These are phyloP conservation scores for Bungarus multicinctus DNA, from an alignment of 2,113 vertebrate genomes.

Conservation along the genomic window DNA sequence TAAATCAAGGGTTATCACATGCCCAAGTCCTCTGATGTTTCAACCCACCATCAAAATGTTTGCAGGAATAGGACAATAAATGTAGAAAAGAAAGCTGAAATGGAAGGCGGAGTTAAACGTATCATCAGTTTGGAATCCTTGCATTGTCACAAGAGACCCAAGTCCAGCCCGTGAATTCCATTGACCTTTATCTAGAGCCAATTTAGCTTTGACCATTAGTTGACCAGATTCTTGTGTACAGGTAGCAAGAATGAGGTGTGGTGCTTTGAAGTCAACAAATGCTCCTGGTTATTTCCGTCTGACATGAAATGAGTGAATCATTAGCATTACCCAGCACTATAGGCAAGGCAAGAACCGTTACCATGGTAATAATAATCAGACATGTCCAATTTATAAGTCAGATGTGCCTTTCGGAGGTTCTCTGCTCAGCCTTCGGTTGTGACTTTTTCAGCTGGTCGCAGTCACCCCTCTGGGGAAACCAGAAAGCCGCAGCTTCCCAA, in stretches of 20 bases:
- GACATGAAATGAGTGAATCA: not conserved
- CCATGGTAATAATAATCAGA: not conserved
- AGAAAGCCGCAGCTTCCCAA: not conserved
- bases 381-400: rapidly evolving
- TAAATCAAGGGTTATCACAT: not conserved
- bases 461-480: rapidly evolving
- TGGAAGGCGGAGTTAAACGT: too few species aligned
- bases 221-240: too few species aligned
- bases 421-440: not conserved
- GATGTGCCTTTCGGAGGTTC: not conserved
- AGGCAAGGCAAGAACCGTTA: not conserved
- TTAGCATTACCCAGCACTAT: not conserved
- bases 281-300: not conserved
- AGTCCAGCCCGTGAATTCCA: not conserved
- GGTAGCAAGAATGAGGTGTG: too few species aligned
- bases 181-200: too few species aligned
- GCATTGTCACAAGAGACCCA: not conserved
- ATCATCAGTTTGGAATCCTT: too few species aligned
- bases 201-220: too few species aligned
- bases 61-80: not conserved
- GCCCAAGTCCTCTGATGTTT: not conserved
- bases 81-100: too few species aligned
- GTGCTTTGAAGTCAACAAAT: not conserved
- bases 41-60: not conserved
- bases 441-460: rapidly evolving